Percentiles rank a stretch among this genome's conserved stretches.
Evolutionary conservation across 2,888 invertebrate genomes (phyloP).

Genomic region (Slavum lentiscoides): DNA sequence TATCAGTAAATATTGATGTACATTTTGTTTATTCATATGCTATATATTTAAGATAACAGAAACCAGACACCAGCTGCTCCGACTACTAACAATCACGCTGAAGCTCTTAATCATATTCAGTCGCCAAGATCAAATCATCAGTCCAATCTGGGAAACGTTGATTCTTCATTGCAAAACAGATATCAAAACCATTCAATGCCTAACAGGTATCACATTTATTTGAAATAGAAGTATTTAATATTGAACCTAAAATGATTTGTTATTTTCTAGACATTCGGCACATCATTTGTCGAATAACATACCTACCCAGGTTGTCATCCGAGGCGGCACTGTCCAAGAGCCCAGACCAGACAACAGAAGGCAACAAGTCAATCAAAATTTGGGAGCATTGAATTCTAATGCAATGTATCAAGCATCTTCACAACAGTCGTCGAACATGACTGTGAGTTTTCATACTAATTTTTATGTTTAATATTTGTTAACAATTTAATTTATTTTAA

Average conservation of each 20-base stretch:
- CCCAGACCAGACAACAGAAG: conserved; percentile 29
- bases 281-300: conserved; percentile 34
- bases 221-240: not conserved
- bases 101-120: not conserved
- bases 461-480: not conserved
- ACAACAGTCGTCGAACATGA: conserved; percentile 26
- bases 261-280: conserved; percentile 17
- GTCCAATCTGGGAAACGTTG: conserved; percentile 3
- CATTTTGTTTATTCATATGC: not conserved
- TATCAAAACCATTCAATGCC: conserved; percentile 35
- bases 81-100: conserved; percentile 27
- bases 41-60: conserved; percentile 31
- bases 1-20: not conserved
- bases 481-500: not conserved
- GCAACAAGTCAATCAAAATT: conserved; percentile 41
- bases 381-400: conserved; percentile 18
- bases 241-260: not conserved
- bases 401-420: conserved; percentile 1
- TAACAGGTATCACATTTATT: conserved; percentile 17
- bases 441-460: conserved; percentile 14
- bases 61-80: conserved; percentile 8
- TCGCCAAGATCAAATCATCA: conserved; percentile 39
- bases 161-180: conserved; percentile 35
- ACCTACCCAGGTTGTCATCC: conserved; percentile 34
- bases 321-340: conserved; percentile 28